A percentile compares a stretch with the other conserved stretches of the same genome.
These are phyloP conservation scores for Oryzias woworae DNA, from an alignment of 2,113 vertebrate species.

Conservation along the genomic window DNA sequence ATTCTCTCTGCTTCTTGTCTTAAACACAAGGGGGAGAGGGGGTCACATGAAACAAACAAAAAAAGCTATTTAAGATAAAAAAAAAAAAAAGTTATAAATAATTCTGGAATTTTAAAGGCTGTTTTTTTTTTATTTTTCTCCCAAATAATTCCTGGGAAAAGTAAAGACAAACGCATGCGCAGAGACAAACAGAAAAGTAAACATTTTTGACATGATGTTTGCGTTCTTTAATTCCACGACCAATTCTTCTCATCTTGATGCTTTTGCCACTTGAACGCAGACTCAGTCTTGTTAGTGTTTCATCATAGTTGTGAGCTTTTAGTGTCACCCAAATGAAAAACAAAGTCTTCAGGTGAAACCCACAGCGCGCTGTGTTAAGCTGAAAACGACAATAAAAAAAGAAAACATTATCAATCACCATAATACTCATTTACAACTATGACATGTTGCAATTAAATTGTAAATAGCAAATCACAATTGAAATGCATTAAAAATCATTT, in stretches of 20 bases:
- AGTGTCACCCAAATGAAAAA: slow-evolving; percentile 10
- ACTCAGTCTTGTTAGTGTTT: background rate
- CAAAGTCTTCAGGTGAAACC: slow-evolving; percentile 1
- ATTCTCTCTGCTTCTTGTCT: slow-evolving; percentile 71
- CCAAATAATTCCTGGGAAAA: too few relatives aligned
- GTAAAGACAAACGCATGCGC: slow-evolving; percentile 2
- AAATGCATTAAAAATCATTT: too few relatives aligned
- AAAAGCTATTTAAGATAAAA: slow-evolving; percentile 33
- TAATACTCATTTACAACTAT: slow-evolving; percentile 10
- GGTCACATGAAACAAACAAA: slow-evolving; percentile 46
- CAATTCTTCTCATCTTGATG: background rate
- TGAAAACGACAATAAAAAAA: background rate
- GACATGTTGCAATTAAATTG: background rate
- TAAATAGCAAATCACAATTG: too few relatives aligned
- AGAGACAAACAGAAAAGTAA: background rate
- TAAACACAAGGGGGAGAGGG: slow-evolving; percentile 19
- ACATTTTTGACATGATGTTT: slow-evolving; percentile 7
- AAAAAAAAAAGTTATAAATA: slow-evolving; percentile 27
- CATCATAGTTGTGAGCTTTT: background rate
- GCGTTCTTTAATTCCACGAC: slow-evolving; percentile 27
- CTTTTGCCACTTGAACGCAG: slow-evolving; percentile 6
- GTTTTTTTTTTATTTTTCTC: background rate
- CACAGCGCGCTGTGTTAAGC: background rate
- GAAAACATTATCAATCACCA: background rate
- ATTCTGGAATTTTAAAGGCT: background rate